Base-by-base conservation (phyloP, 1,140 invertebrate species). In the Cardiocondyla obscurior region DNA sequence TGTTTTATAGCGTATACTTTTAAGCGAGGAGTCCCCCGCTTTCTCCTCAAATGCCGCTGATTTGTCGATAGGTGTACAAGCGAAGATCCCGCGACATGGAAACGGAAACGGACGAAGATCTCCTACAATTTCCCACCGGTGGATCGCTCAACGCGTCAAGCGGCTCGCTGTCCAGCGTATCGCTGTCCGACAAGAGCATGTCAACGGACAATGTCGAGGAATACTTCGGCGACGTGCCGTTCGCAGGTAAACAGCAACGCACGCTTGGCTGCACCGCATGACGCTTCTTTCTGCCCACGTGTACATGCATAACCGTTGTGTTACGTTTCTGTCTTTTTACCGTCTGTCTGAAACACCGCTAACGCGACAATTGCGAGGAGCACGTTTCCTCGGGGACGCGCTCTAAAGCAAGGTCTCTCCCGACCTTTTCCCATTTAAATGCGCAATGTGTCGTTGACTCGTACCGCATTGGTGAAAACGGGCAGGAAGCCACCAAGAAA, bases 151-250 rank as follows among this genome's bases (percentile, higher is more conserved):
- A 95, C 88, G 95, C 94, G 55, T 96, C 95, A 46, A 95, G 94
- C 88, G 95, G 95, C 67, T 95, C 94, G 85, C 93, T 97, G 74
- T 96, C 96, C 57, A 96, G 96, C 91, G 95, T 96, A 69, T 96
- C 96, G 2, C 94, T 96, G 22, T 96, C 96, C 12, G 96, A 97
- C 91, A 96, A 97, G 91, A 97, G 97, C 91, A 96, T 97, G 62
- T 97, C 97, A 84, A 97, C 96, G 14, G 96, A 97, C 90, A 97
- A 97, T 90, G 96, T 98, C 58, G 97, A 98, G 94, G 97, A 98
- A 93, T 97, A 96, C 91, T 95, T 97, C 72, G 96, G 97, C 73
- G 97, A 98, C 91, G 96, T 96, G 72, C 97, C 97, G 70, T 98
- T 98, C 94, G 97, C 97, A 93, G 97, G 97, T 97, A 94, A 96